phyloP scores from a whole-genome alignment of 2,113 vertebrate species.

The Collichthys lucidus region DNA sequence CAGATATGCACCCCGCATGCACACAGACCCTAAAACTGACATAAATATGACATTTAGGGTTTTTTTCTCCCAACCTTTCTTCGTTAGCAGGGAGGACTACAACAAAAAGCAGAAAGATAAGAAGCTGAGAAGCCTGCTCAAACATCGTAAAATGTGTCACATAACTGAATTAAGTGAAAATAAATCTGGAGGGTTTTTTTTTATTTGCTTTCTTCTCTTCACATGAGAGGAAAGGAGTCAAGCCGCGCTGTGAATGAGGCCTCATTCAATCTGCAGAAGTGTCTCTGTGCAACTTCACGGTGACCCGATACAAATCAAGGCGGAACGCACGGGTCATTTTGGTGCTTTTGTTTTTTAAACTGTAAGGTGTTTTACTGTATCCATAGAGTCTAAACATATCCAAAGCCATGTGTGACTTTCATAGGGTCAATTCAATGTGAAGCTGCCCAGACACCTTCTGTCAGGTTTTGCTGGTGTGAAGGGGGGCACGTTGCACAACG shows the following conservation, averaged over 20 bases:
- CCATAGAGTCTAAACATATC: constrained; percentile 6
- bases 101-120: background rate
- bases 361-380: background rate
- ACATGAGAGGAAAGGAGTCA: background rate
- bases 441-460: constrained; percentile 9
- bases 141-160: background rate
- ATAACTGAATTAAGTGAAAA: background rate
- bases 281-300: constrained; percentile 2
- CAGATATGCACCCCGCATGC: background rate
- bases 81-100: background rate
- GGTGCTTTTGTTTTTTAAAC: background rate
- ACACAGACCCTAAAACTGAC: background rate
- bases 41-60: constrained; percentile 6
- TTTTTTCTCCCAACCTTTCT: background rate
- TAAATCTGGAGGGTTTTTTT: background rate
- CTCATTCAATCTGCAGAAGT: background rate
- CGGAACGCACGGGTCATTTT: background rate
- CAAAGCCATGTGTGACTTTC: constrained; percentile 7
- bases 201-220: background rate
- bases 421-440: constrained; percentile 17
- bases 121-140: background rate
- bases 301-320: constrained; percentile 3
- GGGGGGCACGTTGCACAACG: background rate
- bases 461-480: constrained; percentile 16
- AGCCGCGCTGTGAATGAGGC: background rate